Base-by-base conservation (phyloP, 2,113 vertebrate species). In the Vireo altiloquus region DNA sequence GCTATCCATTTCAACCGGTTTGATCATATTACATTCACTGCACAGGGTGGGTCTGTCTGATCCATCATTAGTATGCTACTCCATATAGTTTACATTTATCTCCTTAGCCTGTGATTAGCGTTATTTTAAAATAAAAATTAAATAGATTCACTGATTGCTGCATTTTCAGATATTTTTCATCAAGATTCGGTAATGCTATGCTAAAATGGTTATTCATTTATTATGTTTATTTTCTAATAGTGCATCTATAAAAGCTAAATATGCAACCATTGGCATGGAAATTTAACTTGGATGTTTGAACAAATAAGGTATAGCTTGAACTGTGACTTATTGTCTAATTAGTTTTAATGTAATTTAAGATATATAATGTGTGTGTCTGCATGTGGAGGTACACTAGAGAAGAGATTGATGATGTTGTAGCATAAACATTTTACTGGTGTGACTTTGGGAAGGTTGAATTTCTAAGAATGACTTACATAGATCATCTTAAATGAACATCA, bases 161-260 rank as follows among this genome's bases (percentile, higher is more conserved):
- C 69, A 57, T 94, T 97, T 96, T 96, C 60, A 86, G 74, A 71
- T 93, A 94, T 92, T 96, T 98, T 97, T 97, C 86, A 88, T 94
- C 78, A 87, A 92, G 92, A 95, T 68, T 14, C 91, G 93, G 78
- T 96, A 90, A 94, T 71, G 95, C 89, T 60, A 64, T 86, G 69
- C 86, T 86, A 95, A 96, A 97, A 95, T 87, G 46, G 90, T 94
- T 95, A 94, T 92, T 95, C 93, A 96, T 97, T 96, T 96, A 69
- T 98, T 97, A 92, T 77, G 79, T 81, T 98, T 97, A 85, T 88
- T 95, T 98, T 93, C 91, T 92, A 87, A 89, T 78, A 90, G 72
- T 70, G 39, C 80, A 87, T 95, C 95, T 97, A 72, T 97, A 97
- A 96, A 96, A 96, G 87, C 76, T 93, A 97, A 94, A 96, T 95